A percentile compares a stretch with the other conserved stretches of the same genome.
These are phyloP conservation scores for Amaurobius ferox DNA, from an alignment of 2,888 invertebrate species.

Conservation along the genomic window DNA sequence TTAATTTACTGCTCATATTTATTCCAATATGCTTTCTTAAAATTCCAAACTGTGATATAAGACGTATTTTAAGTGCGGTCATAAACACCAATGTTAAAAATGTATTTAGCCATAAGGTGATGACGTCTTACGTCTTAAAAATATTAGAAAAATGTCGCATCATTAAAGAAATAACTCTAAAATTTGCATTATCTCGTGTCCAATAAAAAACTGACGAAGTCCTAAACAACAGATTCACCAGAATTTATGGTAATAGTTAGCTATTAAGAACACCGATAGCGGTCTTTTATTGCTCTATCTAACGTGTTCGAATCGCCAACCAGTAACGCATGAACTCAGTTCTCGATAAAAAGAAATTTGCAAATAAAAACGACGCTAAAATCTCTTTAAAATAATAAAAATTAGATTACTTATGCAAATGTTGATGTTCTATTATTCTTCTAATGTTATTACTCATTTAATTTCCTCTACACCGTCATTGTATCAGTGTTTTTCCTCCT, in stretches of 20 bases:
- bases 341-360: constrained; percentile 27
- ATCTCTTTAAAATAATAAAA: constrained; percentile 27
- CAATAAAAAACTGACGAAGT: neutral
- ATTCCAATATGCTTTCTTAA: no score
- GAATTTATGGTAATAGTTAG: constrained; percentile 41
- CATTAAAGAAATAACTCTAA: neutral
- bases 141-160: no score
- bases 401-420: constrained; percentile 36
- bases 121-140: no score
- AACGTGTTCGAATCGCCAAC: no score
- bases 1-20: no score
- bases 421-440: constrained; percentile 28
- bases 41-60: no score
- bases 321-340: neutral
- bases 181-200: neutral
- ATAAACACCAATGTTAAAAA: no score
- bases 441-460: constrained; percentile 51
- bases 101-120: no score
- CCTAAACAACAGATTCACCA: neutral
- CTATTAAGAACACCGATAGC: constrained; percentile 21
- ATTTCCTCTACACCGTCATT: constrained; percentile 8
- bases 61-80: no score
- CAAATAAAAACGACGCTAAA: constrained; percentile 41
- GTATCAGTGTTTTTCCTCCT: neutral
- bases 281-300: neutral